These are phyloP conservation scores for Acrobasis consociella DNA, from an alignment of 2,888 invertebrate genomes.

Conservation along the genomic window DNA sequence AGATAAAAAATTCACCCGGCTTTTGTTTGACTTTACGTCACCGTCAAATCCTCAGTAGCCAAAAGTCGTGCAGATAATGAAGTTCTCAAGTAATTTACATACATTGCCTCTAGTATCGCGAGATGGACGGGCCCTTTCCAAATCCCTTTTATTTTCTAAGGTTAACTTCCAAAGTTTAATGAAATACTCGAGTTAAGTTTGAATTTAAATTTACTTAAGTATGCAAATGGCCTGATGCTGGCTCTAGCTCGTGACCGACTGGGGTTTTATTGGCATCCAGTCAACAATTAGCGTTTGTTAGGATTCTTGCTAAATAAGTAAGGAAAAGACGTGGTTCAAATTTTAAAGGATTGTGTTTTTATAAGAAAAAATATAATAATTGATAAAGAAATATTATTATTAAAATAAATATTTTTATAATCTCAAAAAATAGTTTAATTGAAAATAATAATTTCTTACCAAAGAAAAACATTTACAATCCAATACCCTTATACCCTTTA, in stretches of 20 bases:
- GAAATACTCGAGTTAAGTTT: constrained; percentile 37
- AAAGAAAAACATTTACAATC: no score
- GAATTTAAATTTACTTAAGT: constrained; percentile 34
- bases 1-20: background rate
- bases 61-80: constrained; percentile 32
- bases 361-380: no score
- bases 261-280: constrained; percentile 1
- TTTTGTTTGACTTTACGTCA: background rate
- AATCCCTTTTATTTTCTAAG: constrained; percentile 39
- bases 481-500: no score
- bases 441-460: no score
- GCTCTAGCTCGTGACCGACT: constrained; percentile 22
- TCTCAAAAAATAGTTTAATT: no score
- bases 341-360: background rate
- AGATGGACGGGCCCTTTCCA: constrained; percentile 34
- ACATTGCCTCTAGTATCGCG: constrained; percentile 41
- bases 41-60: constrained; percentile 1
- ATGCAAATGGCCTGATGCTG: constrained; percentile 38
- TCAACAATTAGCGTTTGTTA: constrained; percentile 12
- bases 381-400: no score
- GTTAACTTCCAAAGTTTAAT: constrained; percentile 41
- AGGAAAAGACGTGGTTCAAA: background rate
- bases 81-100: constrained; percentile 48
- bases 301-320: background rate
- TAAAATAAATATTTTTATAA: no score